phyloP scores from a whole-genome alignment of 2,888 invertebrate genomes.

The Apantesis nais region DNA sequence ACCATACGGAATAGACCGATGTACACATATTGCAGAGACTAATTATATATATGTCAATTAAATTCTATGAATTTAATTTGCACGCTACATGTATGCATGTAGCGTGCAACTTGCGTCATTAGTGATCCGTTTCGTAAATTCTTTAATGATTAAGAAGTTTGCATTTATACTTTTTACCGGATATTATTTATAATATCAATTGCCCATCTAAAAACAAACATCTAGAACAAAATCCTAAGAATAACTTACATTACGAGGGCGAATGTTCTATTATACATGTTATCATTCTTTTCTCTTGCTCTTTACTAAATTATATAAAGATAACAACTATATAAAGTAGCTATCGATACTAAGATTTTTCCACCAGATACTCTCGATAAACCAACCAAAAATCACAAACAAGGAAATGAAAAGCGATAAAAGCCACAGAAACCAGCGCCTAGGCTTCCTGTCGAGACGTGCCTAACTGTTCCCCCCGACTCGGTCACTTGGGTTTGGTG shows the following conservation, averaged over 20 bases:
- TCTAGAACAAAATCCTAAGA: background rate
- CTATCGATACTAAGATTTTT: constrained; percentile 7
- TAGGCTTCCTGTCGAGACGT: constrained; percentile 64
- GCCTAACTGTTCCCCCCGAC: constrained; percentile 59
- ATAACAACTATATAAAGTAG: background rate
- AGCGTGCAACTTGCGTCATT: background rate
- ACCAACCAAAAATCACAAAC: constrained; percentile 55
- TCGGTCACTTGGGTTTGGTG: constrained; percentile 61
- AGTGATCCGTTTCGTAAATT: background rate
- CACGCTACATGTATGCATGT: too few species aligned
- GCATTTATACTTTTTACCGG: too few species aligned
- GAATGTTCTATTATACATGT: background rate
- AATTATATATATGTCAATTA: background rate
- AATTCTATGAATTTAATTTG: too few species aligned
- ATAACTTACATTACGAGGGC: background rate
- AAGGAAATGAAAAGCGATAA: constrained; percentile 70
- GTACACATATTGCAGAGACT: background rate
- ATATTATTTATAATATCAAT: background rate
- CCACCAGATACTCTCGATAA: constrained; percentile 3
- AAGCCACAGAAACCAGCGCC: constrained; percentile 66
- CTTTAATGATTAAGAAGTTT: background rate
- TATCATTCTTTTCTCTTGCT: background rate
- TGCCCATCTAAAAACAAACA: too few species aligned
- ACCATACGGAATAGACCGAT: background rate
- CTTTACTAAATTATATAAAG: background rate